These are phyloP conservation scores for Macaria notata DNA, from an alignment of 2,888 invertebrate species.

Conservation along the genomic window DNA sequence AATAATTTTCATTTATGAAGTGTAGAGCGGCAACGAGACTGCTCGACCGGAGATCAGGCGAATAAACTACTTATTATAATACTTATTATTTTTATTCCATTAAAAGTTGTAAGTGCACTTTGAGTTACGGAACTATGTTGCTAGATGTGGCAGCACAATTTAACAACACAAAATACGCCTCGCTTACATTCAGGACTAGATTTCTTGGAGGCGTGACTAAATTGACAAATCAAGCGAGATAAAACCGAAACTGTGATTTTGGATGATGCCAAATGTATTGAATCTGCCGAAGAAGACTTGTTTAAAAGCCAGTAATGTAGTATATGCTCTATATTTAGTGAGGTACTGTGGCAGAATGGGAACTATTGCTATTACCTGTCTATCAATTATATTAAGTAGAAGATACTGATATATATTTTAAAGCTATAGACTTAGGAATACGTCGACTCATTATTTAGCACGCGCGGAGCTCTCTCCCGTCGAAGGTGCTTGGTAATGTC, in stretches of 20 bases:
- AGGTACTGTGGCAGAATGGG: conserved; percentile 76
- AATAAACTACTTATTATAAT: conserved; percentile 68
- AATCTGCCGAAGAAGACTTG: conserved; percentile 38
- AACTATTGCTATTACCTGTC: conserved; percentile 69
- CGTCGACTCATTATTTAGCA: conserved; percentile 53
- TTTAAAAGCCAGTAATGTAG: conserved; percentile 40
- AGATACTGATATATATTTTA: conserved; percentile 78
- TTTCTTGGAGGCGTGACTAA: conserved; percentile 11
- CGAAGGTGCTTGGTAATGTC: conserved; percentile 36
- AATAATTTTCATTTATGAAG: conserved; percentile 75
- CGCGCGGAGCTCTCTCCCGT: conserved; percentile 18
- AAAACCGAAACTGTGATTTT: conserved; percentile 15
- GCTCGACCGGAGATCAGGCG: conserved; percentile 61
- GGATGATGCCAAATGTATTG: conserved; percentile 1
- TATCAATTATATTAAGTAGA: conserved; percentile 69
- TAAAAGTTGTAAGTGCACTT: conserved; percentile 79
- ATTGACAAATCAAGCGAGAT: background rate
- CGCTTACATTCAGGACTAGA: conserved; percentile 30
- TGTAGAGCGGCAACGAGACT: conserved; percentile 69
- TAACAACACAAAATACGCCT: conserved; percentile 21
- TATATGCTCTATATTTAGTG: conserved; percentile 60
- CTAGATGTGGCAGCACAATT: conserved; percentile 44
- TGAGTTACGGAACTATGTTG: conserved; percentile 76
- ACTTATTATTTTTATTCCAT: conserved; percentile 67
- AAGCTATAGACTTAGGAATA: conserved; percentile 75